Percentiles rank a stretch among this genome's conserved stretches.
phyloP scores from a whole-genome alignment of 2,888 invertebrate genomes.

The Temnothorax rugatulus region DNA sequence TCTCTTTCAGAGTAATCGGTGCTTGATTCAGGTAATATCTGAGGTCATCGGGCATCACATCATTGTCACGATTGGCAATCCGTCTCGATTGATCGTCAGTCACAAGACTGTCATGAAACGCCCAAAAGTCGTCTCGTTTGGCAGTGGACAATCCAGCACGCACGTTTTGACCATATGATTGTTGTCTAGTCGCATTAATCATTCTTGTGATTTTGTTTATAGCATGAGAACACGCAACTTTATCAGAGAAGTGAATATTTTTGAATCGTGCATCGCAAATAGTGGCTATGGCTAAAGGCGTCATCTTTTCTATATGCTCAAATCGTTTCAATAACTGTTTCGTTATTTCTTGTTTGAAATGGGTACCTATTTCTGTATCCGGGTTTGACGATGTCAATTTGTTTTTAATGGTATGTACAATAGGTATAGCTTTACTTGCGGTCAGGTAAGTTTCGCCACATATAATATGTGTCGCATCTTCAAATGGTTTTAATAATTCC shows the following conservation, averaged over 20 bases:
- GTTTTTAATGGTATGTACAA: slow-evolving; percentile 54
- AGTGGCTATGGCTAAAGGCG: slow-evolving; percentile 72
- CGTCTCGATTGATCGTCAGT: too few species aligned
- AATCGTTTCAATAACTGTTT: slow-evolving; percentile 61
- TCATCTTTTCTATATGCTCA: slow-evolving; percentile 66
- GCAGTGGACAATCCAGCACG: too few species aligned
- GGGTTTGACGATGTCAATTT: not conserved
- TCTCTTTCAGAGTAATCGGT: too few species aligned
- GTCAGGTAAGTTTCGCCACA: slow-evolving; percentile 67
- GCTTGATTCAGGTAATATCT: too few species aligned
- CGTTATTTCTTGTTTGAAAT: not conserved
- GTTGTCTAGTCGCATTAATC: too few species aligned
- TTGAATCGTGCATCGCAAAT: slow-evolving; percentile 75
- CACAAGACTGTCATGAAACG: too few species aligned
- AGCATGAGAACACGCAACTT: too few species aligned
- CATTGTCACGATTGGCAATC: too few species aligned
- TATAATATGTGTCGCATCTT: not conserved
- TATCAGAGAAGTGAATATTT: not conserved
- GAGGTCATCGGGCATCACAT: too few species aligned
- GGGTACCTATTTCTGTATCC: not conserved
- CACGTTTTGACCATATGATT: too few species aligned
- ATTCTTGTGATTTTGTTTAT: too few species aligned
- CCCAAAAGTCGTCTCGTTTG: too few species aligned
- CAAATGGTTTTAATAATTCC: slow-evolving; percentile 18
- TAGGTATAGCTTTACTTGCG: slow-evolving; percentile 54